Evolutionary conservation across 2,113 vertebrate genomes (phyloP).

Genomic region (Gallinago media): DNA sequence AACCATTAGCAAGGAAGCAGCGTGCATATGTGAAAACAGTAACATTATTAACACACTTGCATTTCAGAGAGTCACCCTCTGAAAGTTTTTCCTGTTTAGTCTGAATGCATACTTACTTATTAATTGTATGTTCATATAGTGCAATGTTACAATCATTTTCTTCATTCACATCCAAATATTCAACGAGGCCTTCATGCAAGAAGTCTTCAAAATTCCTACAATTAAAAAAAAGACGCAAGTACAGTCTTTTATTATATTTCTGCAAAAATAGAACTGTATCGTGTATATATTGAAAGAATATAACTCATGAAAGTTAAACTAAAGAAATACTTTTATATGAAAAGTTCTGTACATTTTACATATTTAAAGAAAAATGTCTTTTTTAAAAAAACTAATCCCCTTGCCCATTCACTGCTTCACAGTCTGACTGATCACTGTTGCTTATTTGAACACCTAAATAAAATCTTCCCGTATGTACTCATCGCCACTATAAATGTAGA

Average conservation of each 20-base stretch:
- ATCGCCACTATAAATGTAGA: not conserved
- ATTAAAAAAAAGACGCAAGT: not conserved
- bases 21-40: not conserved
- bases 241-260: not conserved
- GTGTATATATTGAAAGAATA: not conserved
- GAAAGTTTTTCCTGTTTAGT: not conserved
- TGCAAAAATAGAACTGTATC: not conserved
- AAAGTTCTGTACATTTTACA: not conserved
- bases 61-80: not conserved
- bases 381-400: not conserved
- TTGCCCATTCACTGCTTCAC: not conserved
- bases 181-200: constrained; percentile 94
- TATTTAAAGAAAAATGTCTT: not conserved
- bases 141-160: constrained; percentile 98
- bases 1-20: not conserved
- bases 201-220: constrained; percentile 97
- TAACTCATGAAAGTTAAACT: not conserved
- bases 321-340: not conserved
- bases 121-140: constrained; percentile 93
- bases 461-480: not conserved
- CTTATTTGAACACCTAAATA: not conserved
- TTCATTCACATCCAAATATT: constrained; percentile 98
- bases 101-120: constrained; percentile 83
- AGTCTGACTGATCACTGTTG: not conserved
- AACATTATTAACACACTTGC: not conserved